Conservation (phyloP, 1,140 invertebrate species). For the Stegodyphus dumicola region DNA sequence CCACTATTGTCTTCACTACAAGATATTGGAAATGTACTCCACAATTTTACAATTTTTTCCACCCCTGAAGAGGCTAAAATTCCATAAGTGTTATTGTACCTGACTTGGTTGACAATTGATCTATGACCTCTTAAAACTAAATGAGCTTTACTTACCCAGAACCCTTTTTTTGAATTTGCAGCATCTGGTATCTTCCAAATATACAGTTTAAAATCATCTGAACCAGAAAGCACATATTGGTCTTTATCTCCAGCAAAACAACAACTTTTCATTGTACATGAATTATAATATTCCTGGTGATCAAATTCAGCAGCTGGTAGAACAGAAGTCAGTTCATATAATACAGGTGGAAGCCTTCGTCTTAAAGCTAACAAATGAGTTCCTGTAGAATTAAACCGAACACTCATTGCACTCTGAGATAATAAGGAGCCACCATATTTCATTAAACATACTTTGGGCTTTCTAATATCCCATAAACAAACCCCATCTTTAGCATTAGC, state of each 20-base stretch:
- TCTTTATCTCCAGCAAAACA: conserved; percentile 91
- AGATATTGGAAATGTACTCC: conserved; percentile 80
- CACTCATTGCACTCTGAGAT: conserved; percentile 88
- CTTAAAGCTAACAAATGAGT: conserved; percentile 84
- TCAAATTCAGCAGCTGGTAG: conserved; percentile 86
- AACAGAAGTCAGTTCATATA: conserved; percentile 78
- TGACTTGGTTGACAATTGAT: conserved; percentile 96
- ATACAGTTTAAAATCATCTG: conserved; percentile 95
- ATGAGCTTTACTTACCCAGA: conserved; percentile 77
- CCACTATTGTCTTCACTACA: conserved; percentile 60
- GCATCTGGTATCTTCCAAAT: conserved; percentile 88
- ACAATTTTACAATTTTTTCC: conserved; percentile 92
- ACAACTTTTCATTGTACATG: conserved; percentile 97
- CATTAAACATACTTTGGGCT: conserved; percentile 75
- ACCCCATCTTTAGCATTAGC: conserved; percentile 91
- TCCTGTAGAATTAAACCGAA: conserved; percentile 85
- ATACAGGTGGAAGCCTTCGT: conserved; percentile 82
- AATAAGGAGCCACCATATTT: conserved; percentile 77
- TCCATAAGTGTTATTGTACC: conserved; percentile 86
- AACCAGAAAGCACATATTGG: conserved; percentile 88
- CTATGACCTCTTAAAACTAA: conserved; percentile 88
- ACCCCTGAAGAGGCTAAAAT: conserved; percentile 93
- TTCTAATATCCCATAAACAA: conserved; percentile 87
- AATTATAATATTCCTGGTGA: conserved; percentile 92
- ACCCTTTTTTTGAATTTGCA: conserved; percentile 62